Conservation (phyloP, 2,113 vertebrate genomes). For the Scolopax mira region DNA sequence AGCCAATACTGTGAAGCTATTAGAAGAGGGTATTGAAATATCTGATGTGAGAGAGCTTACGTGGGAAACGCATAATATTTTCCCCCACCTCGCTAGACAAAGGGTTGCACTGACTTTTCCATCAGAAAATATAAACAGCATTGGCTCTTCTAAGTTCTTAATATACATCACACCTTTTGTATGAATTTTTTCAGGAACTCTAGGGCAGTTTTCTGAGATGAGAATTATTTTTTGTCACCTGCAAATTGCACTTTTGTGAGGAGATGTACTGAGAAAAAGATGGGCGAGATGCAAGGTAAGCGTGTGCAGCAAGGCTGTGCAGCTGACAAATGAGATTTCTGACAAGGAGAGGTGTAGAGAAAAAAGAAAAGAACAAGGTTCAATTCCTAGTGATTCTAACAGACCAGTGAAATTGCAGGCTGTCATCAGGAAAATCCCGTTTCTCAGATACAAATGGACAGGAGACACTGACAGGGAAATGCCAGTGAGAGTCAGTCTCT, state of each 20-base stretch:
- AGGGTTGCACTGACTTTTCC: background rate
- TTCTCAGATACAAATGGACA: slow-evolving; percentile 10
- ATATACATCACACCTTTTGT: background rate
- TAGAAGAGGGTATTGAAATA: background rate
- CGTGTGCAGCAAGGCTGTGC: rapidly evolving
- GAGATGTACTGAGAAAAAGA: background rate
- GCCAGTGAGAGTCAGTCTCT: background rate
- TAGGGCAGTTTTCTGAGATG: slow-evolving; percentile 2
- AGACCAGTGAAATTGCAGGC: background rate
- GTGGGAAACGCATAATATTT: rapidly evolving
- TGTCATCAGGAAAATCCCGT: background rate
- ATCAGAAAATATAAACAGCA: background rate
- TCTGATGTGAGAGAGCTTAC: background rate
- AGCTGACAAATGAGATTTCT: background rate
- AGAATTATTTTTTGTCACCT: slow-evolving; percentile 40
- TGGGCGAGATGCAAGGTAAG: background rate
- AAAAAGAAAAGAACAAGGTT: background rate
- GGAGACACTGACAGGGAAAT: slow-evolving; percentile 7
- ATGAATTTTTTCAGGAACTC: background rate
- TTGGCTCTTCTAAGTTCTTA: background rate
- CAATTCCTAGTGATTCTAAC: background rate
- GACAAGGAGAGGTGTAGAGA: background rate
- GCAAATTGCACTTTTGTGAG: slow-evolving; percentile 3
- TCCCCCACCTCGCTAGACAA: background rate
- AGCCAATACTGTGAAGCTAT: background rate